Percentiles rank a stretch among this genome's conserved stretches.
phyloP scores from a whole-genome alignment of 30 jellyfish, hydroid and myxozoan species.

The Clytia hemisphaerica region DNA sequence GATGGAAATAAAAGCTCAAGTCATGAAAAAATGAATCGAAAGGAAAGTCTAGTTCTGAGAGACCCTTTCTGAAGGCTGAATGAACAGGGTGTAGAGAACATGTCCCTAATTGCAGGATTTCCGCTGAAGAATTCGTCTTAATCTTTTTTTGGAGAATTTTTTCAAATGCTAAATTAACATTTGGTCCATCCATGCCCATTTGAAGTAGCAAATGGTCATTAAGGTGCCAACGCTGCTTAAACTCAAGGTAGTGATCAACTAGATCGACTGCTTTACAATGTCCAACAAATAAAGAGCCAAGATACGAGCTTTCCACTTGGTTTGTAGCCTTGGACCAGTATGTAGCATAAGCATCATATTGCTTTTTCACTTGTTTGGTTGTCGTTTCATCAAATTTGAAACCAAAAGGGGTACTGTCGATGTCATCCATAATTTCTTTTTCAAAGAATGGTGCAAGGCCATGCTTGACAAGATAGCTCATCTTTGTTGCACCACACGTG shows the following conservation, averaged over 20 bases:
- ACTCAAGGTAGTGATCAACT: background rate
- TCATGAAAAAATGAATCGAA: background rate
- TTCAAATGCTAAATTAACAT: constrained; percentile 5
- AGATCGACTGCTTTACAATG: background rate
- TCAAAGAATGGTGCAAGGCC: too few relatives aligned
- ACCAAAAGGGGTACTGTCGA: background rate
- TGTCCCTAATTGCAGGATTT: background rate
- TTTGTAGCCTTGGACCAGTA: background rate
- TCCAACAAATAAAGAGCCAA: background rate
- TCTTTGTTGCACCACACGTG: too few relatives aligned
- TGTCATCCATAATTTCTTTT: constrained; percentile 9
- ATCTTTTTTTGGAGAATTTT: too few relatives aligned
- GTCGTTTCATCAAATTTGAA: constrained; percentile 14
- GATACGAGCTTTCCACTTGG: background rate
- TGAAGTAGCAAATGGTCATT: background rate
- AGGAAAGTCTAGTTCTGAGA: background rate
- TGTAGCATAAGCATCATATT: background rate
- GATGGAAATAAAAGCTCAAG: background rate
- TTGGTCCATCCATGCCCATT: constrained; percentile 9
- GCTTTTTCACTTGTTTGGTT: background rate
- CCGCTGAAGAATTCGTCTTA: background rate
- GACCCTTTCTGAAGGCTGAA: background rate
- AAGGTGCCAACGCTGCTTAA: background rate
- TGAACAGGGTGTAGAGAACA: constrained; percentile 9
- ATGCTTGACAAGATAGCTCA: too few relatives aligned